Conservation (phyloP, 2,797 vertebrate species). For the Chiroxiphia lanceolata region DNA sequence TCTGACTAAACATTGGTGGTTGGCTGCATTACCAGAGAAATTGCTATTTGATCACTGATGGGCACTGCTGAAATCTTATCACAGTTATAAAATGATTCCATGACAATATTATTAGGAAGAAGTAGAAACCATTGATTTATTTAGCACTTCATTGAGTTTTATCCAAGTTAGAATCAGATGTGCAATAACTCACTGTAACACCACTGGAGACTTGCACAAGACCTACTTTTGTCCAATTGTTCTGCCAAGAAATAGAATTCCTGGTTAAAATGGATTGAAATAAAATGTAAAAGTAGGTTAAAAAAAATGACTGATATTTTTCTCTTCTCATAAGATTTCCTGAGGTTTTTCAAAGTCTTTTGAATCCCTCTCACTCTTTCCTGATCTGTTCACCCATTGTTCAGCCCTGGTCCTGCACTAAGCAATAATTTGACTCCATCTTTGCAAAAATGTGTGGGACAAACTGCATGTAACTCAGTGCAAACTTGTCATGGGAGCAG, state of each 20-base stretch:
- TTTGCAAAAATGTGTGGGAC: not conserved
- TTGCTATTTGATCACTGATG: conserved; percentile 13
- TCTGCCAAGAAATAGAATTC: conserved; percentile 32
- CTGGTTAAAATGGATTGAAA: conserved; percentile 26
- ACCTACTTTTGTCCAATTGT: conserved; percentile 38
- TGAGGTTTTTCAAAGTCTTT: conserved; percentile 26
- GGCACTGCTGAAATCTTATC: not conserved
- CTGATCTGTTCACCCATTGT: not conserved
- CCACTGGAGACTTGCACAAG: not conserved
- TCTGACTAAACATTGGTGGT: not conserved
- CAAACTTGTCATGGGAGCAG: not conserved
- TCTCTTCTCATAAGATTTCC: conserved; percentile 7
- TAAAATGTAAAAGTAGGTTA: conserved; percentile 41
- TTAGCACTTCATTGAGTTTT: conserved; percentile 40
- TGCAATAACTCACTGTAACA: conserved; percentile 18
- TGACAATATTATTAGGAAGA: conserved; percentile 13
- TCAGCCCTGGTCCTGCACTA: not conserved
- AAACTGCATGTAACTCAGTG: not conserved
- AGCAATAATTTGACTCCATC: not conserved
- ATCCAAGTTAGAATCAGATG: conserved; percentile 31
- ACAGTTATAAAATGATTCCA: conserved; percentile 33
- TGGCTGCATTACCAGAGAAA: not conserved
- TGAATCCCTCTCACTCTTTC: not conserved
- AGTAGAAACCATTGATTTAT: conserved; percentile 42
- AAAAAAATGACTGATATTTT: conserved; percentile 4